Base-by-base conservation (phyloP, 2,113 vertebrate species). In the Castor canadensis region DNA sequence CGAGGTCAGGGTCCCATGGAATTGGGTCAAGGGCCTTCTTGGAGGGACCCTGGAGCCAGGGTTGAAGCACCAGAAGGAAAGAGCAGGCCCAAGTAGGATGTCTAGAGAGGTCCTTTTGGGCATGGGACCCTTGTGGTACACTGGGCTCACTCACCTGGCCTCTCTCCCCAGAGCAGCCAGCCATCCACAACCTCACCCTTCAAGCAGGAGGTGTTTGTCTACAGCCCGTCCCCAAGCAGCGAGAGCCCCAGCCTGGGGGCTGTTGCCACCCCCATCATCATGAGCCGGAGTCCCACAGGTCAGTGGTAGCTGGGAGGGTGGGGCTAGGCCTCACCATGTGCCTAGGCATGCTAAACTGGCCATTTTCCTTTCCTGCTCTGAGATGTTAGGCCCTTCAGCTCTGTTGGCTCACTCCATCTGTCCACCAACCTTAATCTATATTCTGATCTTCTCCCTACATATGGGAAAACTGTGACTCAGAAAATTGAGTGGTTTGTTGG, bases 211-310 rank as follows among this genome's bases (percentile, higher is more conserved):
- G 98, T 98, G 72, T 99, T 99, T 79, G 98, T 98, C 64, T 99
- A 98, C 95, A 98, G 99, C 56, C 98, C 98, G 2, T 98, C 98
- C 0, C 98, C 98, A 0, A 97, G 96, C 91, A 97, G 75, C 0
- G 99, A 99, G 24, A 99, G 98, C 97, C 99, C 99, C 10, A 94
- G 97, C 69, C 8, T 71, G 73, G 98, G 92, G 26, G 96, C 98
- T 0, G 22, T 98, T 0, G 98, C 98, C 49, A 99, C 99, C n/a
- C 99, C 99, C 0, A 98, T 99, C 93, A 99, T 99, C 95, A 98
- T 99, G 98, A 99, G 98, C 96, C 98, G 99, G 97, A 99, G 99
- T 96, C 99, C 99, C 69, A 99, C 99, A 98, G 99, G 99, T 99
- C 95, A 93, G 97, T 97, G 19, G 1, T 1, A 4, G 52, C 35